Base-by-base conservation (phyloP, 2,888 invertebrate genomes). In the Anthophora plumipes region DNA sequence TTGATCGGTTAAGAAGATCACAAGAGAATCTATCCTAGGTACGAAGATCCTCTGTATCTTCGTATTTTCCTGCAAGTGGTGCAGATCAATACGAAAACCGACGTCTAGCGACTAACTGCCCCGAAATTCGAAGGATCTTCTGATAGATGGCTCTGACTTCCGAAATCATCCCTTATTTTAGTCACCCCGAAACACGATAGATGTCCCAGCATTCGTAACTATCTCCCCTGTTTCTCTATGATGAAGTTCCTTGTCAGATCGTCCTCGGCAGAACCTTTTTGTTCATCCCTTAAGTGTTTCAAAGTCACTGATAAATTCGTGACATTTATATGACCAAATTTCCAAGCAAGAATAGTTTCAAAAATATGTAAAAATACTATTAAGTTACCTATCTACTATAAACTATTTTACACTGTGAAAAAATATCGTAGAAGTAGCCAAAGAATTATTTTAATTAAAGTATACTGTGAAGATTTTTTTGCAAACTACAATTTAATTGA, bases 1-100 rank as follows among this genome's bases (percentile, higher is more conserved):
- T 61, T 90, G 71, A 92, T 92, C 92, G 92, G 92, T 92, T 89
- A 92, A 85, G 91, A 92, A 92, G 92, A 88, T 87, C 79, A 75
- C 89, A 78, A n/a, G 76, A 72, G 69, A 78, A 60, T 66, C 69
- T 67, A 59, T 77, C 64, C 66, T 66, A 8, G 75, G 67, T 73
- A 78, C 39, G 12, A 43, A 63, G n/a, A 55, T 67, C 61, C 48
- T 55, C 60, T 60, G 41, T 64, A 46, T 41, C 50, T 39, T 41
- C 31, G 57, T 64, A 77, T 80, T 80, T 76, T 54, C 20, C 57
- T 50, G 60, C 67, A 77, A 80, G 71, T 74, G 39, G 77, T 75
- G 12, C 20, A 66, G 81, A 90, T 90, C 89, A 85, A 90, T 90
- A 89, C 68, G 17, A 57, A 78, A 70, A 64, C 63, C 72, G 73